Evolutionary conservation across 2,888 invertebrate species (phyloP).

Genomic region (Agrypnus murinus): DNA sequence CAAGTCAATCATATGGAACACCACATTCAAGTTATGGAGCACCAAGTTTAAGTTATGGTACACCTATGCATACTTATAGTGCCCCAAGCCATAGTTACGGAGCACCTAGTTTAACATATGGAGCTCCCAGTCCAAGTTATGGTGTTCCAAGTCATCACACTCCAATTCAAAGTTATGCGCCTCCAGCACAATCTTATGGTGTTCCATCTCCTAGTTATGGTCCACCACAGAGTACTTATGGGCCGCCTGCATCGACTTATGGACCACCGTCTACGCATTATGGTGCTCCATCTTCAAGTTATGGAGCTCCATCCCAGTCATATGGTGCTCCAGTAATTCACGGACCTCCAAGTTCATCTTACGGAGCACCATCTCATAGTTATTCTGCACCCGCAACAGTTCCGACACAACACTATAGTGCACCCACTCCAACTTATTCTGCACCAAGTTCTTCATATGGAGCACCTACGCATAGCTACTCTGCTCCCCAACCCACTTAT

Average conservation of each 20-base stretch:
- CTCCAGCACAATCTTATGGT: constrained; percentile 53
- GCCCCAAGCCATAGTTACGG: constrained; percentile 55
- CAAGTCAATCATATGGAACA: constrained; percentile 46
- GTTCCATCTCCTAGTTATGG: constrained; percentile 58
- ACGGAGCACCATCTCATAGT: constrained; percentile 49
- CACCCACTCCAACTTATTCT: constrained; percentile 38
- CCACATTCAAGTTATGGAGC: constrained; percentile 46
- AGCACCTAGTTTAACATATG: constrained; percentile 54
- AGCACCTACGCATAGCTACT: constrained; percentile 45
- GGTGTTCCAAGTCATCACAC: constrained; percentile 43
- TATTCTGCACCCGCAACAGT: constrained; percentile 54
- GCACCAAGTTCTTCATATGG: constrained; percentile 24
- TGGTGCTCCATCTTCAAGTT: constrained; percentile 55
- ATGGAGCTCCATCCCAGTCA: constrained; percentile 52
- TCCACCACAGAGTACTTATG: constrained; percentile 38
- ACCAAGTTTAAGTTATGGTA: constrained; percentile 49
- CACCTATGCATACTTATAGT: constrained; percentile 56
- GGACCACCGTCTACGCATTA: constrained; percentile 46
- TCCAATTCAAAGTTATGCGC: constrained; percentile 48
- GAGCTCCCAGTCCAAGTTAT: constrained; percentile 48
- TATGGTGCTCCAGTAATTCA: constrained; percentile 56
- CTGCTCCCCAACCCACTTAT: constrained; percentile 46
- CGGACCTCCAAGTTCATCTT: constrained; percentile 54
- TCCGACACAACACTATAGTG: background rate
- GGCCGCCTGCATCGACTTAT: constrained; percentile 43